These are phyloP conservation scores for Smutsia gigantea DNA, from an alignment of 2,797 vertebrate species.

Conservation along the genomic window DNA sequence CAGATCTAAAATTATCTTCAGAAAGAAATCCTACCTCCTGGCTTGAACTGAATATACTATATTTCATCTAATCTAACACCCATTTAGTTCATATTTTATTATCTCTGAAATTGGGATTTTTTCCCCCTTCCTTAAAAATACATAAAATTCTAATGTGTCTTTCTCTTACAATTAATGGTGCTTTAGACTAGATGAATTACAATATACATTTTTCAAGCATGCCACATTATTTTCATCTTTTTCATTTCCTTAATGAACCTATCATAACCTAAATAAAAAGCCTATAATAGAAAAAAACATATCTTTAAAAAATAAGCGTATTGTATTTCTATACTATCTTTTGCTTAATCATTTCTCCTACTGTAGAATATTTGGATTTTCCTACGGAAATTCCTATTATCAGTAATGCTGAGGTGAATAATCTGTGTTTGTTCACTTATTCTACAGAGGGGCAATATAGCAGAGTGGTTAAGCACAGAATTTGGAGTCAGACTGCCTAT, in stretches of 20 bases:
- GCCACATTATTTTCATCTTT: neutral
- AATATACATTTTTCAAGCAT: neutral
- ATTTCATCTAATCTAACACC: neutral
- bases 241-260: slow-evolving; percentile 18
- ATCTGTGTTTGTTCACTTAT: neutral
- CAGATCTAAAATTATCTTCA: slow-evolving; percentile 35
- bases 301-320: neutral
- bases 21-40: neutral
- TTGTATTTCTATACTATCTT: neutral
- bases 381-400: neutral
- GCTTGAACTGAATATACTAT: neutral
- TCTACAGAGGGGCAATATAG: neutral
- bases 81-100: neutral
- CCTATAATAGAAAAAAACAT: neutral
- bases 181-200: neutral
- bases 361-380: neutral
- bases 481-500: neutral
- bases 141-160: neutral
- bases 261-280: slow-evolving; percentile 6
- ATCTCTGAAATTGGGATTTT: neutral
- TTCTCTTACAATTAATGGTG: neutral
- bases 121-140: neutral
- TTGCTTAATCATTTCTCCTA: neutral
- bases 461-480: neutral
- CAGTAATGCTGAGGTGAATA: neutral